Conservation (phyloP, 1,140 invertebrate genomes). For the Drosophila bocki region DNA sequence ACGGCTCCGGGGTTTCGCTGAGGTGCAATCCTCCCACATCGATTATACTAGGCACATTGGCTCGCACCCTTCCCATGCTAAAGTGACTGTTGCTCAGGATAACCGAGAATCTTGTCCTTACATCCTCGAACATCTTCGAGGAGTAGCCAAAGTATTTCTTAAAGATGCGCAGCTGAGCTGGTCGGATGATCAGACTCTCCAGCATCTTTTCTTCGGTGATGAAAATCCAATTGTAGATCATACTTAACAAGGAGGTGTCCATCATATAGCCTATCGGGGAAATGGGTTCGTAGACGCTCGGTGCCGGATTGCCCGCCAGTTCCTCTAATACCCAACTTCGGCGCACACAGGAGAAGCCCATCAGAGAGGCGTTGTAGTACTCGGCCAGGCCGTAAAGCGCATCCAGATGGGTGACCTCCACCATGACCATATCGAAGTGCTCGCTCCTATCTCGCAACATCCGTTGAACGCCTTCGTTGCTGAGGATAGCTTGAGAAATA, state of each 20-base stretch:
- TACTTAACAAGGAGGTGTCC: conserved; percentile 77
- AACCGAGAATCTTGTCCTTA: conserved; percentile 45
- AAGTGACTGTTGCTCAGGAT: conserved; percentile 70
- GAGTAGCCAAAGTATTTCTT: conserved; percentile 61
- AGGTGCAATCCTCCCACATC: conserved; percentile 87
- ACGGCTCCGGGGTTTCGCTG: conserved; percentile 70
- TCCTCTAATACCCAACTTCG: conserved; percentile 37
- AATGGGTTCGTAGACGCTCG: conserved; percentile 72
- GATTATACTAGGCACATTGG: conserved; percentile 68
- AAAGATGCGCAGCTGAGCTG: conserved; percentile 68
- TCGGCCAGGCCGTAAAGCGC: conserved; percentile 54
- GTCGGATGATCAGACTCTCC: conserved; percentile 30
- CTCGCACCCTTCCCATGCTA: conserved; percentile 55
- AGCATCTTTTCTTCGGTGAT: conserved; percentile 48
- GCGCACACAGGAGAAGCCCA: conserved; percentile 47
- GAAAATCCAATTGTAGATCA: conserved; percentile 77
- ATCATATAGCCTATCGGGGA: conserved; percentile 58
- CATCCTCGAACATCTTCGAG: conserved; percentile 28
- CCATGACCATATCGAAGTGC: conserved; percentile 59
- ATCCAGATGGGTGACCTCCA: conserved; percentile 41
- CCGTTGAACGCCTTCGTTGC: conserved; percentile 36
- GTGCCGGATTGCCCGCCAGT: conserved; percentile 53
- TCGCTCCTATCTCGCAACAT: conserved; percentile 30
- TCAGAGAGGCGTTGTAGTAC: conserved; percentile 49
- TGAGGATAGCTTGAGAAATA: conserved; percentile 21